phyloP scores from a whole-genome alignment of 1,140 invertebrate genomes.

The Saccostrea cuccullata region DNA sequence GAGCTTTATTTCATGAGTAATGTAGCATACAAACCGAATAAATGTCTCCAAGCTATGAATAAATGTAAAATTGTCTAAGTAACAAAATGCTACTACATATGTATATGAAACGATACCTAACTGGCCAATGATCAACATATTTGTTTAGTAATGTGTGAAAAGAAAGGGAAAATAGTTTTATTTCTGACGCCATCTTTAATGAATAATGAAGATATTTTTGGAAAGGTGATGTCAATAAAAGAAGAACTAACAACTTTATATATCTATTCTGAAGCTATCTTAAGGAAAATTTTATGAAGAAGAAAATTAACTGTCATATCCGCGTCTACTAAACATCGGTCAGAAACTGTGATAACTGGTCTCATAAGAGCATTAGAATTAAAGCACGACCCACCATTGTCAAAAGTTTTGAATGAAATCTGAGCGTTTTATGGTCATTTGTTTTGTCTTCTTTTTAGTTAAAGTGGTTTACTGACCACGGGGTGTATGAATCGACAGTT shows the following conservation, averaged over 20 bases:
- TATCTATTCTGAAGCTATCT: too few species aligned
- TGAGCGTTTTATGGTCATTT: slow-evolving; percentile 4
- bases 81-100: neutral
- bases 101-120: too few species aligned
- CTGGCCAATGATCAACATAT: too few species aligned
- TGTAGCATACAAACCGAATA: neutral
- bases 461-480: slow-evolving; percentile 28
- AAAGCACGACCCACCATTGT: slow-evolving; percentile 23
- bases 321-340: neutral
- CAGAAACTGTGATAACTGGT: neutral
- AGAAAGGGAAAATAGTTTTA: too few species aligned
- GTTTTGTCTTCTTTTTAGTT: neutral
- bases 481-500: slow-evolving; percentile 15
- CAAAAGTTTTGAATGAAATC: slow-evolving; percentile 14
- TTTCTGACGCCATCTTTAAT: too few species aligned
- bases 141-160: too few species aligned
- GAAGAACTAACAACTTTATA: too few species aligned
- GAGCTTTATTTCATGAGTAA: slow-evolving; percentile 15
- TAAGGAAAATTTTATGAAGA: too few species aligned
- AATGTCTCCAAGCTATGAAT: neutral
- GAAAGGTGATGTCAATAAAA: too few species aligned
- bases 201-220: too few species aligned
- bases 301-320: too few species aligned
- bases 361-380: slow-evolving; percentile 29
- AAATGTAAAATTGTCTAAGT: neutral